A percentile compares a stretch with the other conserved stretches of the same genome.
Conservation (phyloP, 2,797 vertebrate species). For the Typhlichthys subterraneus region DNA sequence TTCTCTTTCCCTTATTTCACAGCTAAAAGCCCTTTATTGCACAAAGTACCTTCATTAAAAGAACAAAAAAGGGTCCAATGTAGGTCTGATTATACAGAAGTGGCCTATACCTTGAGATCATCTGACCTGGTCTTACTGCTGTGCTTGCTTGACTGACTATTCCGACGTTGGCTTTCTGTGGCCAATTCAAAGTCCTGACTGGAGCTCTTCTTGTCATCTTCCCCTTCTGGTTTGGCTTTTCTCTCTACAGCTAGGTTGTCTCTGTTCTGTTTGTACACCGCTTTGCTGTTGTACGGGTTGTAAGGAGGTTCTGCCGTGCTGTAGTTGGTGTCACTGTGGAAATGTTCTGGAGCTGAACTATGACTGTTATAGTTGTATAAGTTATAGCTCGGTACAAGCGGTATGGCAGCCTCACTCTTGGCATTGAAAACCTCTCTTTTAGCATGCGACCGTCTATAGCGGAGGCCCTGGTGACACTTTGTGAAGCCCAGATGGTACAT, state of each 20-base stretch:
- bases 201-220: constrained; percentile 57
- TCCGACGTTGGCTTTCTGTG: constrained; percentile 65
- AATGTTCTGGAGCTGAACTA: constrained; percentile 52
- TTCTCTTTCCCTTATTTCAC: no score
- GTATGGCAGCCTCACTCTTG: constrained; percentile 56
- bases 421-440: constrained; percentile 36
- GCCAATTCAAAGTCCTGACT: constrained; percentile 47
- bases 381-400: constrained; percentile 72
- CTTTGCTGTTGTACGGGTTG: constrained; percentile 74
- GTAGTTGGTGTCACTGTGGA: constrained; percentile 69
- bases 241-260: constrained; percentile 83
- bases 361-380: constrained; percentile 65
- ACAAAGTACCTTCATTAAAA: no score
- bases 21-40: no score
- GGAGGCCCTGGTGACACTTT: constrained; percentile 78
- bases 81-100: background rate
- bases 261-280: constrained; percentile 80
- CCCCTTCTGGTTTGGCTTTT: constrained; percentile 69
- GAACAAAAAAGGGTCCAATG: background rate
- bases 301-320: constrained; percentile 67
- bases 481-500: constrained; percentile 87
- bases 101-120: constrained; percentile 76
- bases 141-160: constrained; percentile 80
- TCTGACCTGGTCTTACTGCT: constrained; percentile 79
- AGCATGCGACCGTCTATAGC: constrained; percentile 57